Evolutionary conservation across 2,888 invertebrate species (phyloP).

Genomic region (Camponotus fellah): DNA sequence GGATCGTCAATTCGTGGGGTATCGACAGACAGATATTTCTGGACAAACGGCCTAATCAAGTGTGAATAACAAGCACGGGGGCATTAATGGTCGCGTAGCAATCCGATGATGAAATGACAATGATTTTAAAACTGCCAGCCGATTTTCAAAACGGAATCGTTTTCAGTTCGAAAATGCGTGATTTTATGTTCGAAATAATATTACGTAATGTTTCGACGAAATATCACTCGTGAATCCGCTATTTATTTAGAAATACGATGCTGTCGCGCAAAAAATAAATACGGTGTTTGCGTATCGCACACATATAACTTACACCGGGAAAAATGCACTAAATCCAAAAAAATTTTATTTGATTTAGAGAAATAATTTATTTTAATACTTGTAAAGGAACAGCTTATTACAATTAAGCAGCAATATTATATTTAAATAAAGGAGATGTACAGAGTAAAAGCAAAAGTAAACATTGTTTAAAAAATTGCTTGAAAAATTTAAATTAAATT

Average conservation of each 20-base stretch:
- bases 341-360: not conserved
- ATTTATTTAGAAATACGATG: slow-evolving; percentile 44
- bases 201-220: slow-evolving; percentile 47
- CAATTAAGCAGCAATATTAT: not conserved
- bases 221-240: slow-evolving; percentile 26
- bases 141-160: slow-evolving; percentile 41
- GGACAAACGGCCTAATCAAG: slow-evolving; percentile 73
- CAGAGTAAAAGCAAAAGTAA: not conserved
- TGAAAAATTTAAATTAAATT: not conserved
- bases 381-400: not conserved
- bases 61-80: slow-evolving; percentile 64
- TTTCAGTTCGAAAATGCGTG: slow-evolving; percentile 27
- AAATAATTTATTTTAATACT: not conserved
- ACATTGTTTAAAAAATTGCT: not conserved
- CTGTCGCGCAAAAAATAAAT: slow-evolving; percentile 35
- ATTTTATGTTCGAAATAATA: slow-evolving; percentile 47
- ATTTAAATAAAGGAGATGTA: not conserved
- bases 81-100: slow-evolving; percentile 53
- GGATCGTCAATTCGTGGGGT: slow-evolving; percentile 37
- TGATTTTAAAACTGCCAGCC: slow-evolving; percentile 47
- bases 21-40: slow-evolving; percentile 64
- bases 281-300: not conserved
- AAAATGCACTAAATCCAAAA: not conserved
- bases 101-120: slow-evolving; percentile 34
- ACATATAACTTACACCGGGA: not conserved